Evolutionary conservation across 2,797 vertebrate genomes (phyloP).

Genomic region (Anolis apletophallus): DNA sequence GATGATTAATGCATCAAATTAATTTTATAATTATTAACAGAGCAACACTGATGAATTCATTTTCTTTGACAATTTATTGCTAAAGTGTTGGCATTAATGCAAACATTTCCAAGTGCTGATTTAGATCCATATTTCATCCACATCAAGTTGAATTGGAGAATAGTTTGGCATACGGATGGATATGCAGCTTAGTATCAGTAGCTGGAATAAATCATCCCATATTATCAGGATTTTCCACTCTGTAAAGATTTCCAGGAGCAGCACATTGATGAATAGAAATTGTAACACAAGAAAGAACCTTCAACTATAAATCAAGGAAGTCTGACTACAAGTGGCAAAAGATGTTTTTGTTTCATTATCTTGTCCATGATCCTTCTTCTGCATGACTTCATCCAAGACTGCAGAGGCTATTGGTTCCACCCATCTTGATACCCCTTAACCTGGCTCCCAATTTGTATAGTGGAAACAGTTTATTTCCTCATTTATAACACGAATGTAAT

Average conservation of each 20-base stretch:
- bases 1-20: no score
- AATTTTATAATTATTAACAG: no score
- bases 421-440: not conserved
- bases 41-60: no score
- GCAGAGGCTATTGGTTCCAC: not conserved
- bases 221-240: not conserved
- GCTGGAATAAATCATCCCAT: not conserved
- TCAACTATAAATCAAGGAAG: not conserved
- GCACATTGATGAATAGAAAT: not conserved
- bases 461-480: not conserved
- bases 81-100: no score
- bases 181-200: not conserved
- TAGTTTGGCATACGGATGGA: not conserved
- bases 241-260: not conserved
- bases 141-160: not conserved
- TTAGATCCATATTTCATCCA: not conserved
- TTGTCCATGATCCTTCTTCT: not conserved
- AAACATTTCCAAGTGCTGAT: no score
- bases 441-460: not conserved
- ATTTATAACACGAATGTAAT: not conserved
- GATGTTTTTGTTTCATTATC: conserved; percentile 1
- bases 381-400: not conserved
- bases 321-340: not conserved
- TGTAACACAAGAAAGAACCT: not conserved
- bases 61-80: no score